phyloP scores from a whole-genome alignment of 92 coral and sea anemone species.

The Siderastrea radians region DNA sequence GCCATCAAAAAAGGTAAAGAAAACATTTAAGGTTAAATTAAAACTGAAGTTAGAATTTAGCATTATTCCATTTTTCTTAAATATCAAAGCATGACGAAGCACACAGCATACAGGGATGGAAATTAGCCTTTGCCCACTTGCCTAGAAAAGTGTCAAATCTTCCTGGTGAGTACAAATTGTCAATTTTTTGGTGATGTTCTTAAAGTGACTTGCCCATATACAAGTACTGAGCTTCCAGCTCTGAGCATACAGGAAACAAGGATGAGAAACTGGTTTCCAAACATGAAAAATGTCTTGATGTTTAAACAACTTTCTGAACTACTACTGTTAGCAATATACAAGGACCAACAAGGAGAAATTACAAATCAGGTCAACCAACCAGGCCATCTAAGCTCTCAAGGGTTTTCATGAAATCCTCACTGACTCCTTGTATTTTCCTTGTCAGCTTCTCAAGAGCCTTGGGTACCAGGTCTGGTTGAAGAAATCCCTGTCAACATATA shows the following conservation, averaged over 20 bases:
- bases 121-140: too few relatives aligned
- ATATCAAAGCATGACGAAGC: too few relatives aligned
- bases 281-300: neutral
- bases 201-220: too few relatives aligned
- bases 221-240: too few relatives aligned
- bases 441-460: conserved; percentile 74
- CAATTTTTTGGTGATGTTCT: too few relatives aligned
- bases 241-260: too few relatives aligned
- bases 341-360: neutral
- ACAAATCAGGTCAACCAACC: conserved; percentile 45
- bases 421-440: conserved; percentile 66
- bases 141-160: too few relatives aligned
- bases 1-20: neutral
- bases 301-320: too few relatives aligned
- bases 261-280: neutral
- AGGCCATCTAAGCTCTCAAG: conserved; percentile 88
- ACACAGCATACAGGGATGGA: too few relatives aligned
- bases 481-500: conserved; percentile 76
- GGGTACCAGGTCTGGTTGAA: conserved; percentile 73
- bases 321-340: too few relatives aligned
- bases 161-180: too few relatives aligned
- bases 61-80: neutral
- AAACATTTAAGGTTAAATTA: neutral
- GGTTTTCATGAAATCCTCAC: conserved; percentile 86
- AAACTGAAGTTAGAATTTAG: neutral